Percentiles rank a stretch among this genome's conserved stretches.
Evolutionary conservation across 2,113 vertebrate genomes (phyloP).

Genomic region (Pitta sordida): DNA sequence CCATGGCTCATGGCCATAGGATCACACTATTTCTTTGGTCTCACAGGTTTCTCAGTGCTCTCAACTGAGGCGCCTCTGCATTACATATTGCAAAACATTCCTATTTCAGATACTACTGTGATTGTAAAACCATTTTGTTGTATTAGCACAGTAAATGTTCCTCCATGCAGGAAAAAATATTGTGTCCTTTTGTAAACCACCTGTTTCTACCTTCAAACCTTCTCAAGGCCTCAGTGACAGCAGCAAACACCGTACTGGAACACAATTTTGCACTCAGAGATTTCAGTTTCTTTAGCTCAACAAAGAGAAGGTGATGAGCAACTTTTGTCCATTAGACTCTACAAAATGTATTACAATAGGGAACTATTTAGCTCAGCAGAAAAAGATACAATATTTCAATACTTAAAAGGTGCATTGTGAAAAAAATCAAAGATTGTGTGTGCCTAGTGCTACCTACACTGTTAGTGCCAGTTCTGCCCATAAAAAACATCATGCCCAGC

Average conservation of each 20-base stretch:
- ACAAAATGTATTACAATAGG: background rate
- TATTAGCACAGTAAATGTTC: background rate
- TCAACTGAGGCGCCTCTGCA: background rate
- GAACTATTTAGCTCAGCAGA: no score
- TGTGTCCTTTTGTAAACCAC: background rate
- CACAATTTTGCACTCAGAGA: background rate
- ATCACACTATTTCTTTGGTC: background rate
- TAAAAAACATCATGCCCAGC: background rate
- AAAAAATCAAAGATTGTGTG: rapidly evolving
- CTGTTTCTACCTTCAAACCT: background rate
- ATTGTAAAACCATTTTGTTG: background rate
- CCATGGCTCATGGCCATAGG: background rate
- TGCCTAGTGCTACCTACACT: background rate
- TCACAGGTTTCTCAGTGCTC: background rate
- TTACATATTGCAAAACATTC: background rate
- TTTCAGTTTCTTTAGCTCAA: background rate
- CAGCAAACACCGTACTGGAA: rapidly evolving
- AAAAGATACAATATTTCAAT: background rate
- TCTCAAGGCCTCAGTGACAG: background rate
- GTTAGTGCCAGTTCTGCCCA: background rate
- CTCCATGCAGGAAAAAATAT: background rate
- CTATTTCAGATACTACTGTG: background rate
- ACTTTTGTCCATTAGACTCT: background rate
- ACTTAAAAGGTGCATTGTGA: background rate
- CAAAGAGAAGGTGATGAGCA: background rate